Percentiles rank a stretch among this genome's conserved stretches.
Evolutionary conservation across 1,140 invertebrate species (phyloP).

Genomic region (Arctopsyche grandis): DNA sequence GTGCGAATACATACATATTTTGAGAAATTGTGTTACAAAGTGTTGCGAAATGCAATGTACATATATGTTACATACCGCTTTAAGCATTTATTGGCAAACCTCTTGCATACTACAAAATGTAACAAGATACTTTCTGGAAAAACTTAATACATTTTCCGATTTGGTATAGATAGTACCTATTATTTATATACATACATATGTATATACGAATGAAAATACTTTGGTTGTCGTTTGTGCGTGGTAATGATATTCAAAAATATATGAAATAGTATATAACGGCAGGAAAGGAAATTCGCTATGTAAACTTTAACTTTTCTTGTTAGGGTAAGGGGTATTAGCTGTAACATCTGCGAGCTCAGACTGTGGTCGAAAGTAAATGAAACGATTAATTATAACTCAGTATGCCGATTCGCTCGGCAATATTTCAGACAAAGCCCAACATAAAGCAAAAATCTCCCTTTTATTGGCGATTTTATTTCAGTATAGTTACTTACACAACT

Average conservation of each 20-base stretch:
- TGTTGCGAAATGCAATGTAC: not conserved
- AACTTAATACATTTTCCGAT: not conserved
- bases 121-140: no score
- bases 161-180: no score
- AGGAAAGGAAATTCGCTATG: no score
- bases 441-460: slow-evolving; percentile 1
- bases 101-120: not conserved
- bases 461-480: not conserved
- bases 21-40: no score
- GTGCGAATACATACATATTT: no score
- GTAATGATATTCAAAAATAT: no score
- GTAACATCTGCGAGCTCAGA: slow-evolving; percentile 9
- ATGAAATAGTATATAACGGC: no score
- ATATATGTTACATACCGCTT: not conserved
- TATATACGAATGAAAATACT: not conserved
- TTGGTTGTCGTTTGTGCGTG: no score
- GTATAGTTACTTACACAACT: no score
- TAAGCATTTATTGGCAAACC: not conserved
- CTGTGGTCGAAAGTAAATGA: slow-evolving; percentile 20
- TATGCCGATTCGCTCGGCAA: slow-evolving; percentile 9
- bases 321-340: not conserved
- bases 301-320: no score
- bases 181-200: not conserved
- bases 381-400: slow-evolving; percentile 27
- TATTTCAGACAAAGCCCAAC: slow-evolving; percentile 1